Base-by-base conservation (phyloP, 2,797 vertebrate genomes). In the Salarias fasciatus region DNA sequence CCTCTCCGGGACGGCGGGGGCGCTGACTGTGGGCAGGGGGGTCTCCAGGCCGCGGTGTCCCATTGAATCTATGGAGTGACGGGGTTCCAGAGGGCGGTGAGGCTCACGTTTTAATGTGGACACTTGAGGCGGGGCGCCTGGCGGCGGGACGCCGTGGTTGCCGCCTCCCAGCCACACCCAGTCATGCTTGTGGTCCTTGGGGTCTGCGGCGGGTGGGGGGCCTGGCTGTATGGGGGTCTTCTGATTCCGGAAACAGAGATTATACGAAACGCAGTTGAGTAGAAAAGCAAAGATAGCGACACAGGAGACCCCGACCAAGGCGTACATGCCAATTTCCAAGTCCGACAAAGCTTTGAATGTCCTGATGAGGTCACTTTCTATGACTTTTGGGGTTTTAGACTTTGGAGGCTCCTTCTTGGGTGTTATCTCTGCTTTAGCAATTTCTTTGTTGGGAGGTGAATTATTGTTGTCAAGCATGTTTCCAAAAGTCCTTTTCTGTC, bases 221-320 rank as follows among this genome's bases (percentile, higher is more conserved):
- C 63, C 74, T 3, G 75, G 63, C 38, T 95, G 93, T 1, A 94
- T 85, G 7, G 94, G 94, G 3, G 86, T 89, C 69, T 95, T 96
- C 11, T 95, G 94, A 57, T 88, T 92, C 6, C 92, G 89, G 72
- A 93, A 93, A 70, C 92, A 94, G 0, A 94, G 46, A 0, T 91
- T 94, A 24, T 96, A 95, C 2, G 94, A 92, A 63, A 88, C 92
- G 2, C 95, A 99, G 58, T 98, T 98, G 55, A 96, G 87, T 0
- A 98, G 84, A 89, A 98, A 94, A n/a, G 95, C 95, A n/a, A 98
- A 67, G 51, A 98, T 94, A 5, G 95, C 95, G 53, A 98, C 77
- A 76, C 95, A 95, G 56, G 95, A 96, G 55, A 98, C 94, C 0
- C 94, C 96, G 28, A 95, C 80, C 59, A 98, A 72, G 0, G 95